Evolutionary conservation across 2,888 invertebrate genomes (phyloP).

Genomic region (Agonopterix alstromeriana): DNA sequence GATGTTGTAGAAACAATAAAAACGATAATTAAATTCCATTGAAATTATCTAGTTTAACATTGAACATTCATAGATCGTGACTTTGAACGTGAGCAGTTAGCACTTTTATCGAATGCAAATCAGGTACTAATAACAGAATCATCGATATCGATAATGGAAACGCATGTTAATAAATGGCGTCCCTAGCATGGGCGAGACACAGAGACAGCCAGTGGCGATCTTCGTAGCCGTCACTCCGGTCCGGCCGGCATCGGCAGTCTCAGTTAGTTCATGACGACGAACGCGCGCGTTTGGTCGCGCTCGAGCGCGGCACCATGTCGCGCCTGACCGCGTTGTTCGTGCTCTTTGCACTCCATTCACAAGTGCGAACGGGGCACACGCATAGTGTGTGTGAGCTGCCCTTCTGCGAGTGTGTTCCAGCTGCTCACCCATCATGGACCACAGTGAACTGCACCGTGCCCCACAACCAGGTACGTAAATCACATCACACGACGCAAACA

Average conservation of each 20-base stretch:
- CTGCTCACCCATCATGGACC: slow-evolving; percentile 76
- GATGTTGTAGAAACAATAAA: too few species aligned
- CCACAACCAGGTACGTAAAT: slow-evolving; percentile 74
- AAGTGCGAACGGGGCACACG: slow-evolving; percentile 22
- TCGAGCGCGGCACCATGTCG: slow-evolving; percentile 60
- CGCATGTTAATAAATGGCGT: slow-evolving; percentile 28
- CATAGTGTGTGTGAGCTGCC: slow-evolving; percentile 65
- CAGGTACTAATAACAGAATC: slow-evolving; percentile 34
- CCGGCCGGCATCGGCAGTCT: too few species aligned
- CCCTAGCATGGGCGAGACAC: slow-evolving; percentile 32
- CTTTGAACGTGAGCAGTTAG: slow-evolving; percentile 8
- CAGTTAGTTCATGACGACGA: slow-evolving; percentile 44
- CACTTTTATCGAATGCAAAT: slow-evolving; percentile 15
- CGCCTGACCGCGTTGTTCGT: slow-evolving; percentile 59
- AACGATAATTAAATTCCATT: background rate
- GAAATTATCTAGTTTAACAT: slow-evolving; percentile 24
- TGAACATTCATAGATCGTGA: slow-evolving; percentile 21
- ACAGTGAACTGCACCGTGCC: slow-evolving; percentile 80
- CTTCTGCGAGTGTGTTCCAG: slow-evolving; percentile 78
- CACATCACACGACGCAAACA: slow-evolving; percentile 11
- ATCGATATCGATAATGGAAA: slow-evolving; percentile 58
- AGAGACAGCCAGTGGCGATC: slow-evolving; percentile 24
- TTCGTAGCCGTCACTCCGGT: slow-evolving; percentile 14
- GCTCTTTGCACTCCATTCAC: slow-evolving; percentile 62
- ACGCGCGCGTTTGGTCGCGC: slow-evolving; percentile 50